Base-by-base conservation (phyloP, 2,113 vertebrate species). In the Zosterops hypoxanthus region DNA sequence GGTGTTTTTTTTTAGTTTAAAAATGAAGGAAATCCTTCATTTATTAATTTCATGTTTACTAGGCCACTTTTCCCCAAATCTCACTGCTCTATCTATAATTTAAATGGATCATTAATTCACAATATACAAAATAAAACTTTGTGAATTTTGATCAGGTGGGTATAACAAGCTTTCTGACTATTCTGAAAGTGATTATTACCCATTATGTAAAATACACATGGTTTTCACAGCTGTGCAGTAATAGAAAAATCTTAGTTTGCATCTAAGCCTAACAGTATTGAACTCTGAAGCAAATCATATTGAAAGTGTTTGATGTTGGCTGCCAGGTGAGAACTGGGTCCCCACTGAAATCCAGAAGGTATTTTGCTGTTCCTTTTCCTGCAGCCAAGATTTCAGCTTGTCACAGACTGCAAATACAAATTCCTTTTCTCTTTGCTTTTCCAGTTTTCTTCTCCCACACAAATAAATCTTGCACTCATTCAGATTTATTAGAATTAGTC, bases 401-500 rank as follows among this genome's bases (percentile, higher is more conserved):
- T 44, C 55, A 70, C 39, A 75, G 49, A 18, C 41, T 68, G 47
- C 56, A 96, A 68, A 77, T 78, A 76, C 17, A 2, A 88, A 61
- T 78, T 64, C 11, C 15, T 86, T 81, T 87, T 55, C 59, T 72
- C 33, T 88, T 82, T 41, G 14, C 12, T 85, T 94, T 83, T 88
- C 47, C n/a, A 81, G 8, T 79, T 92, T 88, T 73, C 56, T 85
- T 86, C 60, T 84, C 56, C 75, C 52, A 53, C 68, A 83, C 16
- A 65, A 75, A 86, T 77, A 69, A 77, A 52, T 81, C 61, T 86
- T 71, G 16, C 8, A 42, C 20, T 88, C 36, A 60, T 79, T 84
- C 53, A 29, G 2, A 47, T 92, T 96, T 75, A 86, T 92, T 71
- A 71, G 53, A 53, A 83, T 90, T 94, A 78, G 64, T 90, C 52